Conservation (phyloP, 2,797 vertebrate genomes). For the Smutsia temminckii region DNA sequence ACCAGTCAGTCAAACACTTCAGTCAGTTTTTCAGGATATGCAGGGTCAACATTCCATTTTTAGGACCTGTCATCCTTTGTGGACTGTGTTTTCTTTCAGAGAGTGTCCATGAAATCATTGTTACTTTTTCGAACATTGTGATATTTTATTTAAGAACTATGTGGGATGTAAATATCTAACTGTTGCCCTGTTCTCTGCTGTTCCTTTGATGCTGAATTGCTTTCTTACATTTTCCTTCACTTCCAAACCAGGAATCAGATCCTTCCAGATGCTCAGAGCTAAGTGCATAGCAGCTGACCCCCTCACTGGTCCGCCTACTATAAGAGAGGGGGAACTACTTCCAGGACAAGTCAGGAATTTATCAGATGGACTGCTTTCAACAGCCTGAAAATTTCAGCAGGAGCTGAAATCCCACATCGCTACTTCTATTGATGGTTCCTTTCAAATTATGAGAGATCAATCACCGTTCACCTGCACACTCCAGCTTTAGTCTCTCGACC, state of each 20-base stretch:
- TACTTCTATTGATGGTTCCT: not conserved
- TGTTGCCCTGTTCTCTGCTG: not conserved
- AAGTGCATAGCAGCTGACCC: not conserved
- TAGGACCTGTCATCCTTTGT: not conserved
- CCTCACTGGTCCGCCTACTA: not conserved
- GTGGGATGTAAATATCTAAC: not conserved
- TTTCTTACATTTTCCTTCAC: not conserved
- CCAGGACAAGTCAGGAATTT: not conserved
- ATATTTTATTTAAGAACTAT: not conserved
- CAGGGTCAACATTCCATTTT: not conserved
- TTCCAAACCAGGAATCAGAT: not conserved
- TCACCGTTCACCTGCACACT: not conserved
- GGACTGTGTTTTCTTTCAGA: not conserved
- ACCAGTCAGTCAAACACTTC: too few species aligned
- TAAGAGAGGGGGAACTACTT: not conserved
- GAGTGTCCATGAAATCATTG: not conserved
- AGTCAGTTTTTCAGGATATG: not conserved
- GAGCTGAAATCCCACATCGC: not conserved
- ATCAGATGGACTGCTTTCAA: not conserved
- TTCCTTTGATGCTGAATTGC: not conserved
- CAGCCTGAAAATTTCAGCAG: not conserved
- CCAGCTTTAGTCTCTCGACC: not conserved
- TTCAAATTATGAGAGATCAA: conserved; percentile 1
- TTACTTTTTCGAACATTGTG: not conserved
- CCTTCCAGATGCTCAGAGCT: not conserved